phyloP scores from a whole-genome alignment of 1,140 invertebrate species.

The Papilio aristodemus region DNA sequence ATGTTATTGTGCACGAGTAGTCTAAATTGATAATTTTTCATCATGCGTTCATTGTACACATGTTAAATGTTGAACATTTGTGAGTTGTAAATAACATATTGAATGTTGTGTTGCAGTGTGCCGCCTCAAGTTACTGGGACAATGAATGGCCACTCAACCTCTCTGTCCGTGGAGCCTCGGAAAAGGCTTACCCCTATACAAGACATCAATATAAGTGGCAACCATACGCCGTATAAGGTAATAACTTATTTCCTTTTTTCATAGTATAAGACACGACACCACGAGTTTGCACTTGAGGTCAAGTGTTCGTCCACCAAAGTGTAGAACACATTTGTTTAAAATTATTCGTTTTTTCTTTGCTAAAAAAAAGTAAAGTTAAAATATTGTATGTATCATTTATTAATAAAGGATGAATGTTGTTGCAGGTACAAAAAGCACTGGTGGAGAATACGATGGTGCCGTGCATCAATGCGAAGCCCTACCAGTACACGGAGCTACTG shows the following conservation, averaged over 20 bases:
- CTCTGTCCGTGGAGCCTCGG: constrained; percentile 71
- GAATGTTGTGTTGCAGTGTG: constrained; percentile 53
- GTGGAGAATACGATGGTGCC: constrained; percentile 90
- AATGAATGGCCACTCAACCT: constrained; percentile 79
- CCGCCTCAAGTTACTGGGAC: constrained; percentile 66
- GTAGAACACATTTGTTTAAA: neutral
- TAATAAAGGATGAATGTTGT: neutral
- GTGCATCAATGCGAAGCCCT: constrained; percentile 92
- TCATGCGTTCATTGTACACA: neutral
- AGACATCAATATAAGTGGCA: constrained; percentile 81
- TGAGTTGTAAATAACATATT: neutral
- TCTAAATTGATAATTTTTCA: no score
- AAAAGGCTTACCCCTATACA: constrained; percentile 84
- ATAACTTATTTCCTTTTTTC: neutral
- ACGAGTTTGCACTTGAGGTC: no score
- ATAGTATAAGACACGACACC: neutral
- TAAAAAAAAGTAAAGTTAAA: no score
- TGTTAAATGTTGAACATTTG: constrained; percentile 31
- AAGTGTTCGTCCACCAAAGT: neutral
- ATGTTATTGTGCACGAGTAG: no score
- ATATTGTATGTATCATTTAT: no score
- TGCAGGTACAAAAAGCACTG: constrained; percentile 87
- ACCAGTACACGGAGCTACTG: constrained; percentile 88
- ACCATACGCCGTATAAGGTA: constrained; percentile 85
- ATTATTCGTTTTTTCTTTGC: no score